Evolutionary conservation across 2,113 vertebrate species (phyloP), one percentile per base, ranked within the genome.

Genomic region (Cinclus mexicanus): DNA sequence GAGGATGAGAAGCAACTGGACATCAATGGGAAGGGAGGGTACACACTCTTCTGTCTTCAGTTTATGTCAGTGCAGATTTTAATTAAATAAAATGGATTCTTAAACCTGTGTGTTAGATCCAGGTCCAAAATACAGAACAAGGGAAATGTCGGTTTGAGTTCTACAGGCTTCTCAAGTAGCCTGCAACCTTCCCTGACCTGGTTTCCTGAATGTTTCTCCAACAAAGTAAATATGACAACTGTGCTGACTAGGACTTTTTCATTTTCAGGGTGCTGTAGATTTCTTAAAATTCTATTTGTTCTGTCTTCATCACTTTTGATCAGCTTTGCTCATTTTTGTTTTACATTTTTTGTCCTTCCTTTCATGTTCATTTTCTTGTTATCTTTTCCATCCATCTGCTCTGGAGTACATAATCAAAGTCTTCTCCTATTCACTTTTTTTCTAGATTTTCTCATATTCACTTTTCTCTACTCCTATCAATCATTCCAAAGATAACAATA

Each of bases 371-470:
- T 42, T 84, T 93, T 80, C 88, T 92, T 93, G 29, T 93, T 70
- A 93, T 95, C 92, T 94, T 93, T 88, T 57, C 46, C 37, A 88
- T 57, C 92, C 94, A 92, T 95, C 94, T 94, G 90, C 63, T 88
- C 75, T 74, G 68, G 88, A 93, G 14, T 29, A 60, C 33, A 78
- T 55, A 94, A 96, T 94, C 92, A 94, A 96, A 95, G 94, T 17
- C 7, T 93, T 87, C 74, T 86, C 18, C 8, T 37, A 77, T 65
- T 74, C 47, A 22, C 14, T 83, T 86, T 52, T 42, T 83, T 87
- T 86, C 75, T 69, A 80, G 85, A 83, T 95, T 92, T 93, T 78
- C 65, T 92, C 3, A 0, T 44, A 59, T 77, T 83, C 35, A 25
- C 33, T 86, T 93, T 82, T 92, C 85, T 77, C 42, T 50, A 69